These are phyloP conservation scores for Orthosia cruda DNA, from an alignment of 2,888 invertebrate genomes.

Conservation along the genomic window DNA sequence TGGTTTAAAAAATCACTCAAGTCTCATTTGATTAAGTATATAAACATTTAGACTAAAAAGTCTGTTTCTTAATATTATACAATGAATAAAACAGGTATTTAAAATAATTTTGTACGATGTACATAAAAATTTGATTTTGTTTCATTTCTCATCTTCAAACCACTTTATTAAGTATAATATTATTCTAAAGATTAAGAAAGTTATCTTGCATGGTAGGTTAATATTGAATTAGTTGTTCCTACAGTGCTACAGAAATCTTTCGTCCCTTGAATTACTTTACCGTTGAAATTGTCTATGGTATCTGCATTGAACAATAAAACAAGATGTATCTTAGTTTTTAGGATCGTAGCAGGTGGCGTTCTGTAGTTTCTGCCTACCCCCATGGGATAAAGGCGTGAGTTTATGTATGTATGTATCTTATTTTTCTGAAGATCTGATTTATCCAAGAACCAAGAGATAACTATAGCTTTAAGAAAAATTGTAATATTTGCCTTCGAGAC, in stretches of 20 bases:
- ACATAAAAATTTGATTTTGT: conserved; percentile 5
- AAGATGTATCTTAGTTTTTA: too few relatives aligned
- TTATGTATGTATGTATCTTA: too few relatives aligned
- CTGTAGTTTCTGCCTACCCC: too few relatives aligned
- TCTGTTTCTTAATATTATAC: conserved; percentile 23
- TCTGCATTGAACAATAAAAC: too few relatives aligned
- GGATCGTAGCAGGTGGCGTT: too few relatives aligned
- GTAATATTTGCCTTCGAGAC: conserved; percentile 4
- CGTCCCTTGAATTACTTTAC: too few relatives aligned
- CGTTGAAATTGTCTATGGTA: neutral
- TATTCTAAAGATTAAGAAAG: conserved; percentile 9
- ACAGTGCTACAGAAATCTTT: too few relatives aligned
- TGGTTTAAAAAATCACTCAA: conserved; percentile 22
- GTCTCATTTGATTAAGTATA: conserved; percentile 19
- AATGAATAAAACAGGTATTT: conserved; percentile 14
- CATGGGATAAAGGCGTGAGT: too few relatives aligned
- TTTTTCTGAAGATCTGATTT: too few relatives aligned
- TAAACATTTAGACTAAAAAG: conserved; percentile 8
- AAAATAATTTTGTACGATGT: conserved; percentile 47
- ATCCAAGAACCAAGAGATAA: too few relatives aligned
- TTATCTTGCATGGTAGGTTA: neutral
- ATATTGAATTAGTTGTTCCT: neutral
- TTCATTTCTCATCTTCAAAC: conserved; percentile 11
- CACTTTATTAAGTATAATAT: neutral
- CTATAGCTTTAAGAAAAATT: too few relatives aligned